These are phyloP conservation scores for Pachycephala philippinensis DNA, from an alignment of 2,113 vertebrate species.

Conservation along the genomic window DNA sequence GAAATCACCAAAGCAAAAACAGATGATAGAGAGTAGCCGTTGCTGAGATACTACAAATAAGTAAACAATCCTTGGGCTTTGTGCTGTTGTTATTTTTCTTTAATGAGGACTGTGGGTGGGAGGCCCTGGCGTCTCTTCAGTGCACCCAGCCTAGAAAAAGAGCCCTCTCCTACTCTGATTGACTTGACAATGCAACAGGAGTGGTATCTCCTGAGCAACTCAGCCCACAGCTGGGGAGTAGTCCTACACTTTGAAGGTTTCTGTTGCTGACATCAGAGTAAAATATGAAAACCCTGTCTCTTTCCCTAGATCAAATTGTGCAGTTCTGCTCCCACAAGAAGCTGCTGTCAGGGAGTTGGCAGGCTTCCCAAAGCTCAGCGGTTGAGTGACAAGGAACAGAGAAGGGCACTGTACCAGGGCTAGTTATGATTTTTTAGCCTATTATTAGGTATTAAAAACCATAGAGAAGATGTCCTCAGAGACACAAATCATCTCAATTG, in stretches of 20 bases:
- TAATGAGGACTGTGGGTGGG: conserved; percentile 64
- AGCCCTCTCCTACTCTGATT: conserved; percentile 3
- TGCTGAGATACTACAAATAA: conserved; percentile 70
- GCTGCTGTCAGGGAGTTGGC: background rate
- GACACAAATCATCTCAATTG: background rate
- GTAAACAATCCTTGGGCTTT: conserved; percentile 67
- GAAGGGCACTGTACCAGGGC: background rate
- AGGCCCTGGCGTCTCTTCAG: conserved; percentile 34
- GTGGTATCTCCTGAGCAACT: conserved; percentile 52
- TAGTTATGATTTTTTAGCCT: background rate
- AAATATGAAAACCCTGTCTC: conserved; percentile 13
- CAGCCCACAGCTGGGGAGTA: background rate
- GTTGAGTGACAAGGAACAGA: conserved; percentile 14
- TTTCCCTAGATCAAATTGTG: background rate
- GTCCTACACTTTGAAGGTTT: conserved; percentile 58
- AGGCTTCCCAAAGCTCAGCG: background rate
- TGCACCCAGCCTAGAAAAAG: conserved; percentile 30
- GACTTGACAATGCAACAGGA: conserved; percentile 39
- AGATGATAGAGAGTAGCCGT: conserved; percentile 71
- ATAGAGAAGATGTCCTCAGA: background rate
- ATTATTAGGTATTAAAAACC: background rate
- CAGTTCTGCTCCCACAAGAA: background rate
- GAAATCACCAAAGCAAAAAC: conserved; percentile 74
- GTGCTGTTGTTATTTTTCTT: conserved; percentile 54
- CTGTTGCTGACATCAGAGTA: conserved; percentile 52